A percentile compares a stretch with the other conserved stretches of the same genome.
Conservation (phyloP, 2,888 invertebrate genomes). For the Synergus laeviventris region DNA sequence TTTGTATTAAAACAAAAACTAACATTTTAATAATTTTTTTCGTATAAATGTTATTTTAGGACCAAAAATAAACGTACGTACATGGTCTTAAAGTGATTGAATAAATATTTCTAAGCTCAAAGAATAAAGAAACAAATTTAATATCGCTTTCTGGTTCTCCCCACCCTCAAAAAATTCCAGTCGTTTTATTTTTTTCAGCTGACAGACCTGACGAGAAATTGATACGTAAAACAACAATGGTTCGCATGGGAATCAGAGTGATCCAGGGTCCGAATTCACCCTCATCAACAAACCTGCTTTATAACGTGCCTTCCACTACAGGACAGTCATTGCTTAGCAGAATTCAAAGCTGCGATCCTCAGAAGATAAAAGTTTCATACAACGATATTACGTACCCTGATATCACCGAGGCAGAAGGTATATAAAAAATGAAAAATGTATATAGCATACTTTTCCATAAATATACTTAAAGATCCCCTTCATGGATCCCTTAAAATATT, state of each 20-base stretch:
- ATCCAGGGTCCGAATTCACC: slow-evolving; percentile 80
- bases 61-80: too few species aligned
- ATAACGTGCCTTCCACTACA: slow-evolving; percentile 59
- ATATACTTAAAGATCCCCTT: background rate
- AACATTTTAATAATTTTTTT: too few species aligned
- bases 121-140: too few species aligned
- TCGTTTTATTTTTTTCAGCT: slow-evolving; percentile 77
- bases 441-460: background rate
- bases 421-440: background rate
- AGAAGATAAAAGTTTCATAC: slow-evolving; percentile 40
- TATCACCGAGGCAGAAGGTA: slow-evolving; percentile 55
- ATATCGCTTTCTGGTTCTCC: too few species aligned
- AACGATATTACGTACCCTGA: slow-evolving; percentile 48
- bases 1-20: too few species aligned
- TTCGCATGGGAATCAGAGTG: slow-evolving; percentile 91
- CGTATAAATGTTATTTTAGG: too few species aligned
- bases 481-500: background rate
- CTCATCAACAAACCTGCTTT: slow-evolving; percentile 61
- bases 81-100: too few species aligned
- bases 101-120: too few species aligned
- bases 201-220: slow-evolving; percentile 90
- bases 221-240: slow-evolving; percentile 84
- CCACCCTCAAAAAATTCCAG: too few species aligned
- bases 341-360: slow-evolving; percentile 31
- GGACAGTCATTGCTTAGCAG: slow-evolving; percentile 19